These are phyloP conservation scores for Platichthys flesus DNA, from an alignment of 2,113 vertebrate species.

Conservation along the genomic window DNA sequence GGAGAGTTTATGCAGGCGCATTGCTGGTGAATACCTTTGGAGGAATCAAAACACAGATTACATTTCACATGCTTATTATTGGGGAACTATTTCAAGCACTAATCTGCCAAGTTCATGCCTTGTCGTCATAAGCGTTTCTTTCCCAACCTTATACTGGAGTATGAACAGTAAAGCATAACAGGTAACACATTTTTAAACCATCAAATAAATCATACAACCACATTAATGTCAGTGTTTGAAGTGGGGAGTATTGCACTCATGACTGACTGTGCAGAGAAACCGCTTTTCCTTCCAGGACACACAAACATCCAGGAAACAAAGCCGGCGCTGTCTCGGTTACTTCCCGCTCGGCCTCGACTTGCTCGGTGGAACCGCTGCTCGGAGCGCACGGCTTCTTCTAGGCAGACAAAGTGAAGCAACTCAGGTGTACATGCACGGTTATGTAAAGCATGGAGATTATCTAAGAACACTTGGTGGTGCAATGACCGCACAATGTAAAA, in stretches of 20 bases:
- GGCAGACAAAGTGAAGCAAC: slow-evolving; percentile 57
- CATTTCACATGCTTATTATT: slow-evolving; percentile 79
- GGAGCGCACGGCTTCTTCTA: slow-evolving; percentile 37
- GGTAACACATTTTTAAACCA: slow-evolving; percentile 13
- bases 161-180: slow-evolving; percentile 51
- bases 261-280: slow-evolving; percentile 53
- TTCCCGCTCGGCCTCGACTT: slow-evolving; percentile 27
- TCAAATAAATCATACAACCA: slow-evolving; percentile 45
- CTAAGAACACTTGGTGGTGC: slow-evolving; percentile 83
- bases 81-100: slow-evolving; percentile 73
- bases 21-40: slow-evolving; percentile 83
- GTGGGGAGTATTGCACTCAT: slow-evolving; percentile 53
- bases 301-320: slow-evolving; percentile 38
- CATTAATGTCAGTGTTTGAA: slow-evolving; percentile 53
- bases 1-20: slow-evolving; percentile 81
- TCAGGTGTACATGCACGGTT: slow-evolving; percentile 64
- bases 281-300: slow-evolving; percentile 26
- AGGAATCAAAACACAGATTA: slow-evolving; percentile 77
- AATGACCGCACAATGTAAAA: slow-evolving; percentile 77
- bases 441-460: slow-evolving; percentile 72
- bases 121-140: slow-evolving; percentile 52
- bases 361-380: slow-evolving; percentile 35
- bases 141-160: slow-evolving; percentile 56
- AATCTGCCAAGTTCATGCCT: slow-evolving; percentile 76
- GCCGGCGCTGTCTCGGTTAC: slow-evolving; percentile 50